Percentiles rank a stretch among this genome's conserved stretches.
These are phyloP conservation scores for Gambelia wislizenii DNA, from an alignment of 2,797 vertebrate genomes.

Conservation along the genomic window DNA sequence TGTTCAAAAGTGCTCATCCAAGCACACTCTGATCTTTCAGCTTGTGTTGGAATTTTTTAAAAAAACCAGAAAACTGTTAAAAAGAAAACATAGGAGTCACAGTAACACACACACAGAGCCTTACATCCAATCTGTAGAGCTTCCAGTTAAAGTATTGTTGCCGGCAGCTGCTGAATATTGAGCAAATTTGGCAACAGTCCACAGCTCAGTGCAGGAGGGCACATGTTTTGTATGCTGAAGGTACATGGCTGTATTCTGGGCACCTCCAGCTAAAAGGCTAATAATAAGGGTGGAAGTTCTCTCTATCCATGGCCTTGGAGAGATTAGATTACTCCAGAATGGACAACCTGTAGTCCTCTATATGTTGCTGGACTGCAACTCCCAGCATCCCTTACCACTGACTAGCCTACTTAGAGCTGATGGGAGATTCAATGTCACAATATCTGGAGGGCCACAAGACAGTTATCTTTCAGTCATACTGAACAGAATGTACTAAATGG, in stretches of 20 bases:
- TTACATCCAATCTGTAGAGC: neutral
- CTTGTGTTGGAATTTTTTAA: neutral
- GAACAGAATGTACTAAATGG: neutral
- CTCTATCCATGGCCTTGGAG: neutral
- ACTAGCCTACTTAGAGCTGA: neutral
- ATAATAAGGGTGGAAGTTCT: neutral
- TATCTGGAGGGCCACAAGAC: neutral
- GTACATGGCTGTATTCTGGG: neutral
- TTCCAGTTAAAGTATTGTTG: neutral
- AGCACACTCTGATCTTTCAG: conserved; percentile 47
- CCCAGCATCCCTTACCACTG: neutral
- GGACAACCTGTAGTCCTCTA: neutral
- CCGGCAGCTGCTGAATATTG: neutral
- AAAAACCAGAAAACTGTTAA: conserved; percentile 31
- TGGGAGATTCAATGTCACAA: neutral
- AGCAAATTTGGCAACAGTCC: neutral
- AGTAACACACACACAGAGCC: neutral
- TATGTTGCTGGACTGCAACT: neutral
- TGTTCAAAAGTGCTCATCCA: conserved; percentile 42
- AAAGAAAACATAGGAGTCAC: conserved; percentile 11
- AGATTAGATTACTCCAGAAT: neutral
- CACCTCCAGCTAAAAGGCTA: neutral
- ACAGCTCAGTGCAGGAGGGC: neutral
- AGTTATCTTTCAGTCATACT: neutral
- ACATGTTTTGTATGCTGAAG: neutral